Evolutionary conservation across 1,140 invertebrate species (phyloP), one percentile per base, ranked within the genome.

Genomic region (Cataglyphis hispanica): DNA sequence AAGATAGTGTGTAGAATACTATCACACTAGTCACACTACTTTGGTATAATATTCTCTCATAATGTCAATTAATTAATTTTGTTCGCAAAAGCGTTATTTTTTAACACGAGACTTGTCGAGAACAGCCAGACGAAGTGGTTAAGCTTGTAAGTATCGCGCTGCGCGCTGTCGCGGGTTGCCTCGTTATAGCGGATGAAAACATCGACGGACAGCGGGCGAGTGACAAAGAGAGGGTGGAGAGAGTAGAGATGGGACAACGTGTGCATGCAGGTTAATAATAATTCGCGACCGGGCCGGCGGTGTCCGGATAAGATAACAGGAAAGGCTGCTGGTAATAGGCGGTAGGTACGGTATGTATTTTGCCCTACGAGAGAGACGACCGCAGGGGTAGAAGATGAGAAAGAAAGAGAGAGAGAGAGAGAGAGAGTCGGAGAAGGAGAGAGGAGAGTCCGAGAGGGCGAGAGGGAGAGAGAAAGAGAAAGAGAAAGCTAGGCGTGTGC

Each of bases 221-320:
- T 76, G 50, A 61, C 34, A 43, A 31, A 87, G 87, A n/a, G 60
- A 43, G 25, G 43, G 63, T 31, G 46, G 43, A 60, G 58, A 63
- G 46, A 74, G 78, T 34, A 67, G 81, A 78, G 86, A 84, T 87
- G 86, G 76, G 86, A 67, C 75, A 75, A 85, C 86, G 84, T 69
- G 84, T 69, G 84, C 69, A 85, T 86, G 91, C 89, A 90, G 90
- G 91, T 92, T 93, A 93, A 93, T 94, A 93, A 92, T 92, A 94
- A 94, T 94, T 94, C 92, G 94, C 92, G 93, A 91, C 90, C 81
- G 90, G 91, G 90, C 88, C 85, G 92, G 89, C 91, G 94, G 93
- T 95, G 94, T 95, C 93, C 93, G 93, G 93, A 93, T 94, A 95
- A 95, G 94, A 95, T 95, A 95, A 95, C 94, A 95, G 94, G 92